Percentiles rank a stretch among this genome's conserved stretches.
phyloP scores from a whole-genome alignment of 2,797 vertebrate species.

The Typhlichthys subterraneus region DNA sequence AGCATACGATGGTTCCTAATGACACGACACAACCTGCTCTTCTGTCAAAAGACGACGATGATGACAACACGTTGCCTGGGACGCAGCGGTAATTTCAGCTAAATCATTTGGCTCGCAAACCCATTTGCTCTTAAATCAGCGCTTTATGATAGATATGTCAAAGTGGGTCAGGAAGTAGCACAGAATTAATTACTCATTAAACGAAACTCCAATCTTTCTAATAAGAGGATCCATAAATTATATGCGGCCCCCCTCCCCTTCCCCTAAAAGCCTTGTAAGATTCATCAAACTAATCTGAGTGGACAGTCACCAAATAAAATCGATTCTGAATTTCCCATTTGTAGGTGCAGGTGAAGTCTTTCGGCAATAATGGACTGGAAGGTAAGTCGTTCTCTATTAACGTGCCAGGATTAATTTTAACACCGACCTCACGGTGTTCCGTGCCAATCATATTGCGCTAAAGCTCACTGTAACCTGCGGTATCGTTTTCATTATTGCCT shows the following conservation, averaged over 20 bases:
- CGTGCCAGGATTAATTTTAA: conserved; percentile 82
- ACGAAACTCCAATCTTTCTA: conserved; percentile 69
- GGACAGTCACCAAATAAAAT: conserved; percentile 68
- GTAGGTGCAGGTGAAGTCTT: conserved; percentile 73
- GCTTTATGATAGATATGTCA: conserved; percentile 35
- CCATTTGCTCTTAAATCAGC: conserved; percentile 33
- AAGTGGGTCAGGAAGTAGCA: conserved; percentile 70
- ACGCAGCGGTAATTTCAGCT: background rate
- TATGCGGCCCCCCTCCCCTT: conserved; percentile 63
- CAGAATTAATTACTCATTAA: conserved; percentile 70
- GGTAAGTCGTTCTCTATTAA: conserved; percentile 76
- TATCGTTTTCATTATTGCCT: conserved; percentile 82
- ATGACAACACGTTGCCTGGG: conserved; percentile 21
- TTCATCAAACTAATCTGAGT: conserved; percentile 76
- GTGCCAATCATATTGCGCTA: conserved; percentile 76
- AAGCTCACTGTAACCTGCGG: conserved; percentile 80
- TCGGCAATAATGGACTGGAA: conserved; percentile 81
- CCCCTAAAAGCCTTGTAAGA: conserved; percentile 66
- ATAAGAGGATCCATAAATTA: conserved; percentile 67
- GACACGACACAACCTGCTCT: conserved; percentile 39
- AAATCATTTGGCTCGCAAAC: conserved; percentile 25
- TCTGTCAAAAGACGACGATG: conserved; percentile 36
- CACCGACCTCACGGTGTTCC: conserved; percentile 75
- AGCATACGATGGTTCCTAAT: conserved; percentile 42
- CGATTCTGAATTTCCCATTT: conserved; percentile 69